Evolutionary conservation across 1,140 invertebrate genomes (phyloP), one percentile per base, ranked within the genome.

Genomic region (Drosophila bocqueti): DNA sequence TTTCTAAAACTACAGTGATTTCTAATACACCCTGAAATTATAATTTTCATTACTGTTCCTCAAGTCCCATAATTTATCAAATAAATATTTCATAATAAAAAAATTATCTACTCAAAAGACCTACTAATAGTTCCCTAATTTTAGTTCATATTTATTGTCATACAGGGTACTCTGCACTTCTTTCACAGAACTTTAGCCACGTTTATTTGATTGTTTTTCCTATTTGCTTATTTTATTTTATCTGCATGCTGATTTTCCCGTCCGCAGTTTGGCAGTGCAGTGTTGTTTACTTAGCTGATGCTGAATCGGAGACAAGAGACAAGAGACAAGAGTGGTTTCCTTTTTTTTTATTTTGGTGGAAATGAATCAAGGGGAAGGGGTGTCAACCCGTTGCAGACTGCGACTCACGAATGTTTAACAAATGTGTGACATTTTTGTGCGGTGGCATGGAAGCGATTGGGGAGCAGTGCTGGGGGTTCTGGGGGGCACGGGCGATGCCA

Each of bases 391-490:
- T 65, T 85, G 71, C 85, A 84, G 78, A 81, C 74, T 90, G 78
- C 79, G 74, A 81, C 75, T 85, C 85, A 67, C 79, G 86, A 90
- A 90, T 90, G 85, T 85, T 90, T 79, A 85, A 90, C 85, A 90
- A 90, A 90, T 90, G 85, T 90, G 85, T 90, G 85, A 90, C 85
- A 90, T 91, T 90, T 90, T 85, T 85, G 68, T 89, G 63, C 77
- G 62, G 58, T 63, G 58, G 76, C 76, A 80, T 79, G 57, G 60
- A 64, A 69, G 49, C 31, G 21, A 47, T 65, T 75, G 55, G 45
- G 63, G 59, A 47, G 40, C 60, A 10, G 26, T 38, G 13, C 18
- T n/a, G n/a, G 36, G 58, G 57, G 58, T 61, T 58, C 18, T 49
- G 36, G 42, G 49, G 58, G 58, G 24, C 50, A 55, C 42, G 54